These are phyloP conservation scores for Oxycera nigricornis DNA, from an alignment of 2,888 invertebrate genomes.

Conservation along the genomic window DNA sequence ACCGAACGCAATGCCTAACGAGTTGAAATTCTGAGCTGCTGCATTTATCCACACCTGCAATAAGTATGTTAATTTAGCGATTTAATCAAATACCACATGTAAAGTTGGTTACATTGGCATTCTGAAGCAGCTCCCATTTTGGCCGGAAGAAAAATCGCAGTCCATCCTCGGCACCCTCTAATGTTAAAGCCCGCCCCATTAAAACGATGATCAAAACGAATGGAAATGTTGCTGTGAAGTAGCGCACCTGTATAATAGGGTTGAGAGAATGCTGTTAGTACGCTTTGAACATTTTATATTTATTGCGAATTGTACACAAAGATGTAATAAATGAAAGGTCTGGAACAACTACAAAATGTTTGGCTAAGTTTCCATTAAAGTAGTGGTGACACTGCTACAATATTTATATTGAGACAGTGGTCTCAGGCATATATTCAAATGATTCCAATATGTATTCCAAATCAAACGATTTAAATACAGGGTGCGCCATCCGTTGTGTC, in stretches of 20 bases:
- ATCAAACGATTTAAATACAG: no score
- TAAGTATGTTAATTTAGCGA: constrained; percentile 22
- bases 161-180: constrained; percentile 87
- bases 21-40: constrained; percentile 90
- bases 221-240: constrained; percentile 92
- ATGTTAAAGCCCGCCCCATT: constrained; percentile 84
- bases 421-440: no score
- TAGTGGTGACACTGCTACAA: no score
- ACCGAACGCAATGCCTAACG: constrained; percentile 91
- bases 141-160: constrained; percentile 88
- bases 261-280: no score
- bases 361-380: no score
- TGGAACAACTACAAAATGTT: no score
- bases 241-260: constrained; percentile 85
- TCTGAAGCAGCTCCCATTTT: constrained; percentile 79
- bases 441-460: no score
- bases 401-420: no score
- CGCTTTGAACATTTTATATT: no score
- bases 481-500: no score
- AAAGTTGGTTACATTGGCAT: constrained; percentile 81
- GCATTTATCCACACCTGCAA: constrained; percentile 88
- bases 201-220: constrained; percentile 87
- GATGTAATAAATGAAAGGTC: no score
- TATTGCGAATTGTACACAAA: no score
- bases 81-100: background rate